Evolutionary conservation across 2,888 invertebrate genomes (phyloP).

Genomic region (Cheilosia impressa): DNA sequence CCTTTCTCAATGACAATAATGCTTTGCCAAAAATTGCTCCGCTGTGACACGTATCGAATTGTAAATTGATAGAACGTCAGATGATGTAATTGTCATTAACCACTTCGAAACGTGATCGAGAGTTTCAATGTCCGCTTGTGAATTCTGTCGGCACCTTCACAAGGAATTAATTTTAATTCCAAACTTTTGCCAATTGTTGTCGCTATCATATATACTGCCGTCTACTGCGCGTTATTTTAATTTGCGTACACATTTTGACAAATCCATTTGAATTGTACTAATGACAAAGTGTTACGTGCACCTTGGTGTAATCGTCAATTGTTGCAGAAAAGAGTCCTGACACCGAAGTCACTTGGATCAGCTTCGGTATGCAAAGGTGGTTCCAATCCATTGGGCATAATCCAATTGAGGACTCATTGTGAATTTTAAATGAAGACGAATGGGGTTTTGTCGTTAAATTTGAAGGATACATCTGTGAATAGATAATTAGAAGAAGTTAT

Average conservation of each 20-base stretch:
- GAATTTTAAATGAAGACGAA: constrained; percentile 12
- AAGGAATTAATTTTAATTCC: constrained; percentile 57
- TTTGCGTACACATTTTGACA: constrained; percentile 40
- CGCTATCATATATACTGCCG: not conserved
- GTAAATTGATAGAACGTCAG: constrained; percentile 37
- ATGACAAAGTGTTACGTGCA: constrained; percentile 18
- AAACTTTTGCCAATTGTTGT: constrained; percentile 37
- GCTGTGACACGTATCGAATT: constrained; percentile 30
- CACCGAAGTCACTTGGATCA: not conserved
- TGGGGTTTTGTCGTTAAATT: not conserved
- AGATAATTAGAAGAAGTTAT: not conserved
- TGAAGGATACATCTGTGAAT: not conserved
- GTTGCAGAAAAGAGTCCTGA: not conserved
- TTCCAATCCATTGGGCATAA: constrained; percentile 6
- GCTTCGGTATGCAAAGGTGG: constrained; percentile 31
- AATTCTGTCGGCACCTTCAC: constrained; percentile 28
- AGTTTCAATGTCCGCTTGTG: constrained; percentile 26
- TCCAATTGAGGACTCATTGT: constrained; percentile 10
- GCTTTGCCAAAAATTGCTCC: not conserved
- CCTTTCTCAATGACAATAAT: not conserved
- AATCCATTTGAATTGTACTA: constrained; percentile 40
- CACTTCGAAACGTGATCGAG: constrained; percentile 35
- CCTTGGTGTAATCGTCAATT: constrained; percentile 17
- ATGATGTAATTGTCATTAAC: constrained; percentile 34
- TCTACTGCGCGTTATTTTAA: not conserved